These are phyloP conservation scores for Chymomyza amoena DNA, from an alignment of 2,888 invertebrate species.

Conservation along the genomic window DNA sequence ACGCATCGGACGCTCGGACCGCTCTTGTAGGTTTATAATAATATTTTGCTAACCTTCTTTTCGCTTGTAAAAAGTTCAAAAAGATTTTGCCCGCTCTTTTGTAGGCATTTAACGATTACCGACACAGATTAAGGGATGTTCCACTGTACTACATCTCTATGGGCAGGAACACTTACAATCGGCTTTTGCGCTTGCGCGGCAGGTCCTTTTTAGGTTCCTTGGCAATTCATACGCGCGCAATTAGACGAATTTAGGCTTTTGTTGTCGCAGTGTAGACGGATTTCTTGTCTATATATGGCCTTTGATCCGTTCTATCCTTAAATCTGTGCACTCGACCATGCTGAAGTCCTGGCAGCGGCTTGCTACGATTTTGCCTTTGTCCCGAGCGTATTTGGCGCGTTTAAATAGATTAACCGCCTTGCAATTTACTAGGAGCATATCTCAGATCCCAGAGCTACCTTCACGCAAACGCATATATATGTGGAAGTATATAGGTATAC, in stretches of 20 bases:
- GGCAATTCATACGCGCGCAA: slow-evolving; percentile 61
- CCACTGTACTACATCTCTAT: slow-evolving; percentile 9
- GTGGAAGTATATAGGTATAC: too few species aligned
- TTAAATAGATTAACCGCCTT: slow-evolving; percentile 80
- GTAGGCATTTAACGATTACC: slow-evolving; percentile 75
- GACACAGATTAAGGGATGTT: slow-evolving; percentile 78
- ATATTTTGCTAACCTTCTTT: slow-evolving; percentile 76
- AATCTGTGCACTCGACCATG: slow-evolving; percentile 69
- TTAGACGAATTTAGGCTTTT: slow-evolving; percentile 69
- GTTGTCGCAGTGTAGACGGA: slow-evolving; percentile 47
- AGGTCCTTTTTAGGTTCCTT: slow-evolving; percentile 35
- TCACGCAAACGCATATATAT: slow-evolving; percentile 2
- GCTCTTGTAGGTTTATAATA: slow-evolving; percentile 64
- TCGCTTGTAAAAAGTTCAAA: slow-evolving; percentile 75
- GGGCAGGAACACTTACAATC: slow-evolving; percentile 40
- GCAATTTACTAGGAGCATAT: slow-evolving; percentile 75
- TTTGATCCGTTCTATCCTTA: slow-evolving; percentile 69
- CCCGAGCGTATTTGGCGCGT: slow-evolving; percentile 75
- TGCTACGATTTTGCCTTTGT: slow-evolving; percentile 53
- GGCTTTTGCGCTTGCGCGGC: slow-evolving; percentile 57
- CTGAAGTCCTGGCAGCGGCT: slow-evolving; percentile 18
- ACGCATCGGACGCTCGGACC: not conserved
- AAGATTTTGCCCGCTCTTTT: slow-evolving; percentile 73
- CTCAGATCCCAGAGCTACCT: slow-evolving; percentile 31
- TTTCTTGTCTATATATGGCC: slow-evolving; percentile 51